phyloP scores from a whole-genome alignment of 2,113 vertebrate species.

The Hemichromis elongatus region DNA sequence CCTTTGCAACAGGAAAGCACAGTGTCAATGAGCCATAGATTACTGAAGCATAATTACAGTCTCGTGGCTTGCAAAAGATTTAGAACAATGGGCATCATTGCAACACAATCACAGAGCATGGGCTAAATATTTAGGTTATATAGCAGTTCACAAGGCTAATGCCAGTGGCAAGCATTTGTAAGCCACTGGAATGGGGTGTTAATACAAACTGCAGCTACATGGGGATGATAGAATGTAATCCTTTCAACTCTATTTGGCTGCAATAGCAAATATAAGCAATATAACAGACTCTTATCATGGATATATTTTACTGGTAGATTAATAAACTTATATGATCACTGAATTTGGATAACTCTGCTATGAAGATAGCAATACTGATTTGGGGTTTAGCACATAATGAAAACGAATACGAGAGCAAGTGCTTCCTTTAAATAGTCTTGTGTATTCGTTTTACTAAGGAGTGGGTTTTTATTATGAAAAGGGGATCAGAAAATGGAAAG shows the following conservation, averaged over 20 bases:
- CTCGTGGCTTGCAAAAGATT: constrained; percentile 3
- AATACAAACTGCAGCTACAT: background rate
- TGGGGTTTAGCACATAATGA: background rate
- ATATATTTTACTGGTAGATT: background rate
- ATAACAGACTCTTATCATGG: background rate
- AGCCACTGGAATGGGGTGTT: background rate
- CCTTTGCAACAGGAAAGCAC: background rate
- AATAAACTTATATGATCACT: background rate
- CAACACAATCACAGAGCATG: background rate
- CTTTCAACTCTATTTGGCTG: background rate
- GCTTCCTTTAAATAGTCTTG: background rate
- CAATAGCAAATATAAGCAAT: background rate
- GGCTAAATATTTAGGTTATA: constrained; percentile 6
- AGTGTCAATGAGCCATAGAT: background rate
- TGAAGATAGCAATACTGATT: background rate
- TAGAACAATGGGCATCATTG: background rate
- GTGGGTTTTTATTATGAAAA: background rate
- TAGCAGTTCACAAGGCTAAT: background rate
- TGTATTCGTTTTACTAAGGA: background rate
- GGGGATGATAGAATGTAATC: background rate
- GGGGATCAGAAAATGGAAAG: background rate
- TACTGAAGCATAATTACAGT: background rate
- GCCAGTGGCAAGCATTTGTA: background rate
- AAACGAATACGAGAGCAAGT: background rate
- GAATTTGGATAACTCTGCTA: background rate